A percentile compares a stretch with the other conserved stretches of the same genome.
Evolutionary conservation across 92 coral and sea anemone genomes (phyloP).

Genomic region (Epizoanthus illoricatus): DNA sequence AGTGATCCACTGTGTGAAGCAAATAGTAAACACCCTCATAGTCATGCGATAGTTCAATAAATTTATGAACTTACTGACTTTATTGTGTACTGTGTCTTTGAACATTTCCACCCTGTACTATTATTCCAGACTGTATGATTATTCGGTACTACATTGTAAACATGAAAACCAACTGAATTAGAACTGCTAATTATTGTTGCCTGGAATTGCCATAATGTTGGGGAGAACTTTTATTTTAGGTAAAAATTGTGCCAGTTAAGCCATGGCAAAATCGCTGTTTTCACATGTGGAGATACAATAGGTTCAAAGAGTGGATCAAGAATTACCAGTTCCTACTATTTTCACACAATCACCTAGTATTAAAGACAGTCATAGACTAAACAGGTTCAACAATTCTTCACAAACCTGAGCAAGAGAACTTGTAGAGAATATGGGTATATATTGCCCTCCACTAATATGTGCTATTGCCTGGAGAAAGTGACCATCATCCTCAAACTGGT

Average conservation of each 20-base stretch:
- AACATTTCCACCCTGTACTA: no score
- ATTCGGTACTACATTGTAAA: no score
- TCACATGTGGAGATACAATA: no score
- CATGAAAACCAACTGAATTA: no score
- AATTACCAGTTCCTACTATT: background rate
- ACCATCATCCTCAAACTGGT: conserved; percentile 24
- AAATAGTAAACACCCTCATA: background rate
- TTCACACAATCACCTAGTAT: background rate
- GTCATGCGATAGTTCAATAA: background rate
- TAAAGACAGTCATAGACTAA: background rate
- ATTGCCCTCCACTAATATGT: conserved; percentile 33
- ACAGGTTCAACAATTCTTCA: background rate
- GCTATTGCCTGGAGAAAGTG: conserved; percentile 32
- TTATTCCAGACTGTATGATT: no score
- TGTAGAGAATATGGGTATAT: conserved; percentile 30
- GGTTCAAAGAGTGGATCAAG: no score
- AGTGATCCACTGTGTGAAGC: background rate
- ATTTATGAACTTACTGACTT: background rate
- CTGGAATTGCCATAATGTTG: no score
- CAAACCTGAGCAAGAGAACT: conserved; percentile 27
- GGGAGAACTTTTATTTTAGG: no score
- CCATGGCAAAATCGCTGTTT: no score
- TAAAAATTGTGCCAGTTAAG: no score
- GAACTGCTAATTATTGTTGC: no score
- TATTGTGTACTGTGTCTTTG: background rate